Evolutionary conservation across 2,113 vertebrate genomes (phyloP), one percentile per base, ranked within the genome.

Genomic region (Perca schrenkii): DNA sequence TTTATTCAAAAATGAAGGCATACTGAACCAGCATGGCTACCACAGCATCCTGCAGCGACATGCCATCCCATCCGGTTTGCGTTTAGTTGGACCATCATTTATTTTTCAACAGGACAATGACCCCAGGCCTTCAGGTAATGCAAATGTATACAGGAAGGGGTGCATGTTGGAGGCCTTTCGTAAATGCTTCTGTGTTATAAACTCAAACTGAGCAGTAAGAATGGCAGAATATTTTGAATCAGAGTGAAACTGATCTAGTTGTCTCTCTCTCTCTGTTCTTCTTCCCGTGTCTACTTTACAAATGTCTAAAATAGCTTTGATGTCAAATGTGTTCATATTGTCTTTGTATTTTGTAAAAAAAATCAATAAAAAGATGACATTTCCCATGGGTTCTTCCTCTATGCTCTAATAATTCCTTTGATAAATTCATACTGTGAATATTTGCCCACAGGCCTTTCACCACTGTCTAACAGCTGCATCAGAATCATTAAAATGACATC

Each of bases 401-500:
- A 28, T 49, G 76, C 36, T 56, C 36, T 28, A 63, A 68, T 74
- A 63, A 79, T 62, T 52, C 19, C 25, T 47, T 36, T 74, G 6
- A 43, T 16, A 72, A 36, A 49, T 22, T 46, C 25, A 36, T 14
- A 13, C 12, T 34, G 40, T 16, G 3, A 40, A 2, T 16, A 60
- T 64, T 65, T 28, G 11, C 52, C 43, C 62, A 34, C 46, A 57
- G 43, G 21, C 19, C 6, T 46, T 34, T 64, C 16, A 58, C n/a
- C 6, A 46, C 8, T 17, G 13, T 31, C 6, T 12, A 19, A 47
- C 43, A 68, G 63, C 53, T 80, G 22, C 19, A 47, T 25, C 10
- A 34, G 13, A 22, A 16, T 46, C 11, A 52, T 47, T 16, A 31
- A 43, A 72, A 22, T 17, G 0, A 56, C 13, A 60, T 57, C 10